Conservation (phyloP, 1,140 invertebrate species). For the Dolichoris vasculosae region DNA sequence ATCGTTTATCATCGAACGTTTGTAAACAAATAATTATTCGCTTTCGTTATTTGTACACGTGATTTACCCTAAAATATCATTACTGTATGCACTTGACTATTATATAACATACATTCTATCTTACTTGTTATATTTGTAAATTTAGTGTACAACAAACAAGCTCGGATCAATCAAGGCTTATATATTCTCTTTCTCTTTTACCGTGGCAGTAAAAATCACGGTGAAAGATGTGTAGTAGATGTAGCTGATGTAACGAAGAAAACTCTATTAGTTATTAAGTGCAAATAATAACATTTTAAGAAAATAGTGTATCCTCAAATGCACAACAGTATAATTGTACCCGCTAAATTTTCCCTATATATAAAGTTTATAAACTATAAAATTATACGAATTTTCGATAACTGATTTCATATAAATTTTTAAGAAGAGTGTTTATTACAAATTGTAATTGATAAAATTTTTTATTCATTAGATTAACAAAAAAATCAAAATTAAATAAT, state of each 20-base stretch:
- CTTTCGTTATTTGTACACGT: not conserved
- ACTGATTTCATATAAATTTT: not conserved
- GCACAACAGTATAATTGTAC: not conserved
- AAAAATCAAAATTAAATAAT: not conserved
- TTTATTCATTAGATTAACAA: not conserved
- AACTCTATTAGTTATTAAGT: not conserved
- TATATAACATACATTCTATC: not conserved
- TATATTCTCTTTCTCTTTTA: not conserved
- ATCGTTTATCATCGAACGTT: conserved; percentile 41
- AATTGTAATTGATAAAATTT: not conserved
- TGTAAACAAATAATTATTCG: not conserved
- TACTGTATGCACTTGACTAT: conserved; percentile 37
- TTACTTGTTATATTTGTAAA: conserved; percentile 1
- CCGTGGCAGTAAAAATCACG: not conserved
- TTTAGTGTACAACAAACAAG: conserved; percentile 1
- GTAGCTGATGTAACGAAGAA: not conserved
- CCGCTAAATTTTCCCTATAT: not conserved
- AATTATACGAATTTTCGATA: not conserved
- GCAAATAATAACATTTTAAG: not conserved
- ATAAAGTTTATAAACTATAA: not conserved
- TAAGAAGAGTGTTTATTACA: not conserved
- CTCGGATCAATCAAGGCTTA: conserved; percentile 49
- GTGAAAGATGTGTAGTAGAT: not conserved
- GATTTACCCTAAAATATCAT: conserved; percentile 21
- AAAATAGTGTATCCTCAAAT: not conserved